Evolutionary conservation across 2,113 vertebrate species (phyloP), one percentile per base, ranked within the genome.

Genomic region (Hippocampus comes): DNA sequence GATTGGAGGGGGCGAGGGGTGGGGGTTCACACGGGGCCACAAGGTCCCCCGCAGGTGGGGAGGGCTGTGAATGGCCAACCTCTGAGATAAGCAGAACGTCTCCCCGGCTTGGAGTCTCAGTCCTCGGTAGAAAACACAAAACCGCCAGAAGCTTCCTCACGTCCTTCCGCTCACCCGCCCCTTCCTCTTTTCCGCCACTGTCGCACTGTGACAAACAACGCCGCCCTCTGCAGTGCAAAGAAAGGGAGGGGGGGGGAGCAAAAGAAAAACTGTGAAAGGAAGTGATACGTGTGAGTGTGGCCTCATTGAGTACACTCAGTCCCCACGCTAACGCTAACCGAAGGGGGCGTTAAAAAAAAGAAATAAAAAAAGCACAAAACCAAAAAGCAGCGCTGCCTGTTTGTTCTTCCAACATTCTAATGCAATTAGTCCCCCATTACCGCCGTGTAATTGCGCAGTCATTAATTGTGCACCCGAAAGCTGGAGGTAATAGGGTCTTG

Each of bases 21-120:
- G 71, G 79, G 71, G 80, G 89, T 90, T 91, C 88, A 89, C 87
- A 91, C 84, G 80, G 82, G 90, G 86, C 89, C 89, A 89, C 90
- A 90, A 90, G 89, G 88, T 46, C 88, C 68, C 70, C 77, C 80
- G 38, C 89, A 86, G 86, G 77, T 83, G 81, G 20, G 67, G 74
- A 82, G 85, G 67, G 48, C 85, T 87, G 83, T 75, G 88, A 80
- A 79, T 78, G 15, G 79, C 86, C 88, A 85, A 82, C 86, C 87
- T 85, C 81, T 18, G 61, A 85, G 89, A 90, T 84, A 84, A 89
- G 88, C 78, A 80, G 82, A 68, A 63, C 5, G 82, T 87, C 87
- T 87, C 84, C 72, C 55, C 2, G 79, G 78, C 83, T 87, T 85
- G 79, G 78, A 82, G 83, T 88, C 84, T 84, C 81, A 78, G 77